Base-by-base conservation (phyloP, 2,113 vertebrate genomes). In the Potamarius usumacintae region DNA sequence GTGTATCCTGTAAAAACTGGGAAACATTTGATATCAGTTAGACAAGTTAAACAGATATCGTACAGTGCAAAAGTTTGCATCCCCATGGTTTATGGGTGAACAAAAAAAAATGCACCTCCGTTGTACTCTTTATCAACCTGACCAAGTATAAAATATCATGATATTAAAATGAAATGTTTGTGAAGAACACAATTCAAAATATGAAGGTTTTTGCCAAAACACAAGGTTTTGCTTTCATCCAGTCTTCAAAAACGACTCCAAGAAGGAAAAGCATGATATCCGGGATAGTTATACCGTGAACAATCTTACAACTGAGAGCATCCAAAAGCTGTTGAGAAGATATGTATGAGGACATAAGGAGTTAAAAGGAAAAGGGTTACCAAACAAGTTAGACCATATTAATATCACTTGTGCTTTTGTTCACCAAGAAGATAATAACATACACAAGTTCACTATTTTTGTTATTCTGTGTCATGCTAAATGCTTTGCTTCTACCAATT, bases 1-100 rank as follows among this genome's bases (percentile, higher is more conserved):
- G 92, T 30, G 97, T 99, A 91, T 99, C 98, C 92, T 99, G 98
- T 25, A 99, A 96, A 93, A 99, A 99, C 98, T 99, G 90, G 84
- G 63, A 71, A 55, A 87, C 85, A 71, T 30, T 78, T 10, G 8
- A 74, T 42, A 83, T 76, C 18, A 86, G 50, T 76, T 79, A 83
- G 62, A 57, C 18, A 85, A 18, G 58, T 53, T n/a, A 65, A 30
- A 12, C 17, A 42, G 9, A 25, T 25, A 60, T 17, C 62, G 30
- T 42, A 4, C 4, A 8, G 15, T 25, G 27, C 25, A 78, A 62
- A 62, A 10, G 7, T 78, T n/a, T 12, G 22, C 5, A 17, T 79
- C 52, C 20, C 25, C 6, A 30, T 79, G 52, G 53, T 80, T 80
- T 30, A 78, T 15, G 8, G 12, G 50, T 53, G 50, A 25, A 53